Conservation (phyloP, 53 echinoderm and acorn worm genomes). For the Patiria pectinifera region DNA sequence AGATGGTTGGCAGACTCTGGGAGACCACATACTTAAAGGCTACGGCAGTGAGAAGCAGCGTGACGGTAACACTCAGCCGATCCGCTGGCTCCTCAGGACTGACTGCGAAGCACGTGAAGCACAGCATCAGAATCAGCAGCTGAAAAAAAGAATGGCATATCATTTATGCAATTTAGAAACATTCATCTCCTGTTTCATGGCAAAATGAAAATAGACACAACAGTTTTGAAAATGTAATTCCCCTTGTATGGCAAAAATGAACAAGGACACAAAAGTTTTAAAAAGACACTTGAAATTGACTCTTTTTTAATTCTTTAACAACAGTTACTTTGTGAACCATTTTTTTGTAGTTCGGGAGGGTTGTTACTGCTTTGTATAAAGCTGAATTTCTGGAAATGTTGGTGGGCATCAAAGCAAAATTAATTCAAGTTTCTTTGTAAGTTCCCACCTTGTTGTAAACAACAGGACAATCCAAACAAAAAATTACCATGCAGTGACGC, state of each 20-base stretch:
- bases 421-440: not conserved
- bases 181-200: too few species aligned
- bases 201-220: too few species aligned
- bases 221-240: too few species aligned
- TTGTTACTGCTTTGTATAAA: not conserved
- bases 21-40: slow-evolving; percentile 98
- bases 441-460: too few species aligned
- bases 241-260: too few species aligned
- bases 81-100: slow-evolving; percentile 79
- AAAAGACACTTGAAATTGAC: too few species aligned
- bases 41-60: slow-evolving; percentile 88
- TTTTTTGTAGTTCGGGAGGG: not conserved
- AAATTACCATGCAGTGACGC: too few species aligned
- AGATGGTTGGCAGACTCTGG: slow-evolving; percentile 91
- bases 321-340: too few species aligned
- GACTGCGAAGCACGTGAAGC: slow-evolving; percentile 91
- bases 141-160: slow-evolving; percentile 3
- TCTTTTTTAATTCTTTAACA: too few species aligned
- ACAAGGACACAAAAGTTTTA: too few species aligned
- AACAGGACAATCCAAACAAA: too few species aligned
- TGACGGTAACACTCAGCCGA: slow-evolving; percentile 89
- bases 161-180: not conserved
- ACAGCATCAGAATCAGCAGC: slow-evolving; percentile 86
- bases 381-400: not conserved
- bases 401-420: not conserved